Evolutionary conservation across 2,888 invertebrate genomes (phyloP).

Genomic region (Drosophila sordidapex): DNA sequence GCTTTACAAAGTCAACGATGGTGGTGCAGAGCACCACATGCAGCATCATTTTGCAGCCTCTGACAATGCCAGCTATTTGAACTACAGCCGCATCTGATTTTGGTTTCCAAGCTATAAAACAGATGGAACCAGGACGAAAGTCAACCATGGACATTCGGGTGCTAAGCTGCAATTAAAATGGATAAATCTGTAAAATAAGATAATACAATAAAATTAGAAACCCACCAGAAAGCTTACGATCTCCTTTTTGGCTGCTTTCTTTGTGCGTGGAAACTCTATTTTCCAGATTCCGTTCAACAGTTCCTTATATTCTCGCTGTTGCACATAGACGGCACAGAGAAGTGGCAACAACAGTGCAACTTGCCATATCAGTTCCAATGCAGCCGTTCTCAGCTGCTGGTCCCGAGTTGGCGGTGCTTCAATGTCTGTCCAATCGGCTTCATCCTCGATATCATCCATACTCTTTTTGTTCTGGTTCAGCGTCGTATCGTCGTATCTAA

Average conservation of each 20-base stretch:
- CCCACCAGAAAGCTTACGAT: constrained; percentile 44
- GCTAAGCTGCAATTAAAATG: constrained; percentile 26
- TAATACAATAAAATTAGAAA: background rate
- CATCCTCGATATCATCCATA: constrained; percentile 36
- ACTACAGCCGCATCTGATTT: background rate
- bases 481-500: constrained; percentile 25
- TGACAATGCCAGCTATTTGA: background rate
- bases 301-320: constrained; percentile 32
- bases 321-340: constrained; percentile 41
- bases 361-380: constrained; percentile 35
- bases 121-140: constrained; percentile 23
- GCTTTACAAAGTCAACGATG: constrained; percentile 40
- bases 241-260: constrained; percentile 22
- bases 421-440: constrained; percentile 40
- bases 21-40: constrained; percentile 25
- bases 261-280: constrained; percentile 1
- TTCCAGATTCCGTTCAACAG: constrained; percentile 32
- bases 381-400: background rate
- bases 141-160: constrained; percentile 29
- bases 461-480: constrained; percentile 18
- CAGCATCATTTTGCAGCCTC: constrained; percentile 33
- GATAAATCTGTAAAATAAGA: background rate
- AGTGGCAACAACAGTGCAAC: constrained; percentile 38
- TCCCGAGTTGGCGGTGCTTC: background rate
- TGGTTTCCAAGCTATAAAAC: constrained; percentile 32